Conservation (phyloP, 2,113 vertebrate species). For the Crotalus tigris region DNA sequence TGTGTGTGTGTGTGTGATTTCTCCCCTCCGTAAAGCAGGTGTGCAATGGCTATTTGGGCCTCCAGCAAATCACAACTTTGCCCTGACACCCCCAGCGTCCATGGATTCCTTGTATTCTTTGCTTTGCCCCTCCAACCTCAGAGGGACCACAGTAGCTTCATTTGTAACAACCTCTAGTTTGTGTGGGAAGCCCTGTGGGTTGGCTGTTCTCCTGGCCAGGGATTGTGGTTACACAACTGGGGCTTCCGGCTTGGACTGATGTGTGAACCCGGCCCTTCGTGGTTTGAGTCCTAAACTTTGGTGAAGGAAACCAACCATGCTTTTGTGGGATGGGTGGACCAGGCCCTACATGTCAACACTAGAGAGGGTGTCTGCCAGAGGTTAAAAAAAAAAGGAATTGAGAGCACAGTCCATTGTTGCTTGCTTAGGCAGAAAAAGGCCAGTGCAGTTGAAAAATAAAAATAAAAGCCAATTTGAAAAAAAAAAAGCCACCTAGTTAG, state of each 20-base stretch:
- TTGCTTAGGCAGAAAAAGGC: too few relatives aligned
- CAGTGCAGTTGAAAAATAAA: neutral
- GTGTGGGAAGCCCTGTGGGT: neutral
- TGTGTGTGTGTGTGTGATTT: neutral
- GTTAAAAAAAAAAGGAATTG: neutral
- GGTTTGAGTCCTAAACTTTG: neutral
- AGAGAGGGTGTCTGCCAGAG: neutral
- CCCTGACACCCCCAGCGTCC: neutral
- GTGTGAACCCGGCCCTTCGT: neutral
- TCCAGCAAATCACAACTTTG: neutral
- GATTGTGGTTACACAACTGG: neutral
- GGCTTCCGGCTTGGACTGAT: neutral
- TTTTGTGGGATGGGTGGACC: neutral
- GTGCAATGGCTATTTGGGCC: constrained; percentile 2
- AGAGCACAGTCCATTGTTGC: neutral
- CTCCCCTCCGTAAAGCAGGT: neutral
- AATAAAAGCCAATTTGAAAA: neutral
- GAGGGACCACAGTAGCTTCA: neutral
- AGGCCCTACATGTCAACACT: too few relatives aligned
- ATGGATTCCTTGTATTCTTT: too few relatives aligned
- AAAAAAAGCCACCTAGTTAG: too few relatives aligned
- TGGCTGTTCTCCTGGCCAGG: neutral
- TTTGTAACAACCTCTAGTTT: neutral
- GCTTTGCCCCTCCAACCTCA: neutral
- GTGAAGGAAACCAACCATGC: neutral